Evolutionary conservation across 2,113 vertebrate genomes (phyloP).

Genomic region (Ramphastos sulfuratus): DNA sequence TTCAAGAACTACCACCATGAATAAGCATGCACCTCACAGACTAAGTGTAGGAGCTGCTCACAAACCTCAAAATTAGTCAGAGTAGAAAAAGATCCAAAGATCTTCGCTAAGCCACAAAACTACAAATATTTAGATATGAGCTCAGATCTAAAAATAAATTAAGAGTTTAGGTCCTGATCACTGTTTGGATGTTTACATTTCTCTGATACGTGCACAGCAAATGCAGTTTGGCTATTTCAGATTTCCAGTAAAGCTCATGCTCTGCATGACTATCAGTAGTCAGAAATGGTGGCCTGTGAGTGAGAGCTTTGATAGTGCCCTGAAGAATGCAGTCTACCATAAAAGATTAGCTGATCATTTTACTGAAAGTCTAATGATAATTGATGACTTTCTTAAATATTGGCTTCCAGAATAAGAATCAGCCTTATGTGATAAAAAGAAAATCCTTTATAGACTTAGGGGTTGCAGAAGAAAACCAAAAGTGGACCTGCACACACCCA

Average conservation of each 20-base stretch:
- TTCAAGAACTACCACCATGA: not conserved
- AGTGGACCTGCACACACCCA: not conserved
- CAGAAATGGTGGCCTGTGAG: not conserved
- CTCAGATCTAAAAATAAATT: not conserved
- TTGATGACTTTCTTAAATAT: not conserved
- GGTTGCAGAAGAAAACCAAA: not conserved
- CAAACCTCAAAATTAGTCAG: not conserved
- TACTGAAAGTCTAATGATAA: not conserved
- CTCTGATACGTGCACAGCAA: not conserved
- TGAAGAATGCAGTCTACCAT: not conserved
- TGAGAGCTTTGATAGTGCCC: not conserved
- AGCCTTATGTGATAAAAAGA: not conserved
- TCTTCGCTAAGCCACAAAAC: not conserved
- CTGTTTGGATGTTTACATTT: not conserved
- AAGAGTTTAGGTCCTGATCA: not conserved
- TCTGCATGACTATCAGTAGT: not conserved
- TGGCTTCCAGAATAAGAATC: not conserved
- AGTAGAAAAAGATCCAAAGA: not conserved
- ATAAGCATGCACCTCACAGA: not conserved
- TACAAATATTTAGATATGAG: not conserved
- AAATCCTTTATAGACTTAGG: not conserved
- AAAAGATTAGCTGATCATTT: not conserved
- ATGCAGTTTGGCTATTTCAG: not conserved
- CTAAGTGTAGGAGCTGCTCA: not conserved
- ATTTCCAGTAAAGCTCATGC: not conserved